These are phyloP conservation scores for Holotrichia oblita DNA, from an alignment of 1,140 invertebrate species.

Conservation along the genomic window DNA sequence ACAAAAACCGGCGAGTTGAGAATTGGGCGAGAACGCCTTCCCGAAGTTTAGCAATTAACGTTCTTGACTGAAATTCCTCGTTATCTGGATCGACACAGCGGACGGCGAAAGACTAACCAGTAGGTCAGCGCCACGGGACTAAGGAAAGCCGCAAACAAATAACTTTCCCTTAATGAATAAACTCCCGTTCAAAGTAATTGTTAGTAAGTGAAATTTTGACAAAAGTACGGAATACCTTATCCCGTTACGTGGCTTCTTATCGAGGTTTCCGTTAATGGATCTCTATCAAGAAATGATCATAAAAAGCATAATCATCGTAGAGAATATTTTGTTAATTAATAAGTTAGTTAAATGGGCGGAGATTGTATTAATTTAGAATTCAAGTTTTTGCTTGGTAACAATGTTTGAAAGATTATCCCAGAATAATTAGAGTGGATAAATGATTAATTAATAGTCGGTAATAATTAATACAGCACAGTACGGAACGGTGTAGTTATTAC, in stretches of 20 bases:
- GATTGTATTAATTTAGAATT: no score
- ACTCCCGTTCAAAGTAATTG: conserved; percentile 12
- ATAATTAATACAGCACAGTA: no score
- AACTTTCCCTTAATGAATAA: conserved; percentile 31
- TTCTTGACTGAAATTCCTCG: conserved; percentile 11
- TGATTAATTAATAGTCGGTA: no score
- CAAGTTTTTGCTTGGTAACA: no score
- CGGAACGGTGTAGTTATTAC: no score
- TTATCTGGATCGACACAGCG: conserved; percentile 11
- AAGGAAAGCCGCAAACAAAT: conserved; percentile 26
- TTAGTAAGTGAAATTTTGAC: conserved; percentile 4
- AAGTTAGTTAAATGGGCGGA: no score
- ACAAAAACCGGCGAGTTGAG: background rate
- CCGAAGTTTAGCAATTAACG: conserved; percentile 23
- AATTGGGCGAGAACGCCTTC: conserved; percentile 11
- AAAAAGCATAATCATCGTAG: no score
- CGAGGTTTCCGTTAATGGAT: background rate
- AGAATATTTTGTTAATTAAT: no score
- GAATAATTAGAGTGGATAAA: no score
- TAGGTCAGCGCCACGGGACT: background rate
- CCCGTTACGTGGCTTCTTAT: background rate
- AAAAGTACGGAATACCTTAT: background rate
- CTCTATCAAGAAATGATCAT: no score
- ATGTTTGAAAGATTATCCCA: no score
- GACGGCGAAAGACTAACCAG: background rate